These are phyloP conservation scores for Alcis repandata DNA, from an alignment of 2,888 invertebrate species.

Conservation along the genomic window DNA sequence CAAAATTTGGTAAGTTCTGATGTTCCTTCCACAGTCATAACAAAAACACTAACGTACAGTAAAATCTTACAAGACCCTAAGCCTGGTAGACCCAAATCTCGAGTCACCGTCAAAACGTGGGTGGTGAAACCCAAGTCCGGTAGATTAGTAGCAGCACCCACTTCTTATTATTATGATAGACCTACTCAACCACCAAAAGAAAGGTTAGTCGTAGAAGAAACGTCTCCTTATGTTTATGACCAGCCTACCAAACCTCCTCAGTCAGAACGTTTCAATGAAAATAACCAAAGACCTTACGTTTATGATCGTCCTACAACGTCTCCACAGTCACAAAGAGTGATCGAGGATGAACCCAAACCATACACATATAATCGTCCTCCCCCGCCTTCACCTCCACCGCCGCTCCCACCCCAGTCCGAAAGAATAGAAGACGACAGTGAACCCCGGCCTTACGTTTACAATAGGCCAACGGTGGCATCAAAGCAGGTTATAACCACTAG, in stretches of 20 bases:
- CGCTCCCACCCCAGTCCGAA: slow-evolving; percentile 27
- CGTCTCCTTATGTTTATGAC: slow-evolving; percentile 65
- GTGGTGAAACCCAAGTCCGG: slow-evolving; percentile 76
- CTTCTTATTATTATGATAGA: slow-evolving; percentile 66
- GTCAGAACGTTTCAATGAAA: slow-evolving; percentile 51
- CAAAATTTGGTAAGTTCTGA: slow-evolving; percentile 78
- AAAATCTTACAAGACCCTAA: slow-evolving; percentile 70
- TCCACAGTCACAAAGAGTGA: slow-evolving; percentile 43
- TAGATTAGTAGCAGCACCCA: slow-evolving; percentile 64
- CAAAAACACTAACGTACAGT: slow-evolving; percentile 75
- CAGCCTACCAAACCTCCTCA: slow-evolving; percentile 57
- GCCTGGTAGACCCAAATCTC: slow-evolving; percentile 70
- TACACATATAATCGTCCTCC: slow-evolving; percentile 56
- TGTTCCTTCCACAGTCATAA: slow-evolving; percentile 68
- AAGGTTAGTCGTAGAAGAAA: slow-evolving; percentile 55
- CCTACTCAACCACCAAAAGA: slow-evolving; percentile 60
- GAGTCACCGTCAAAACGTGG: slow-evolving; percentile 81
- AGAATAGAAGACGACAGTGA: slow-evolving; percentile 39
- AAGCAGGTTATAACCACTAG: slow-evolving; percentile 56
- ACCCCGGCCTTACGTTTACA: slow-evolving; percentile 51
- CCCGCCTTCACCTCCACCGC: slow-evolving; percentile 45
- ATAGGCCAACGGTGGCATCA: slow-evolving; percentile 59
- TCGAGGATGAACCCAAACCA: slow-evolving; percentile 43
- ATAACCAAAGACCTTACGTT: slow-evolving; percentile 54
- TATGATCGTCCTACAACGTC: slow-evolving; percentile 53